These are phyloP conservation scores for Aethes cnicana DNA, from an alignment of 2,888 invertebrate species.

Conservation along the genomic window DNA sequence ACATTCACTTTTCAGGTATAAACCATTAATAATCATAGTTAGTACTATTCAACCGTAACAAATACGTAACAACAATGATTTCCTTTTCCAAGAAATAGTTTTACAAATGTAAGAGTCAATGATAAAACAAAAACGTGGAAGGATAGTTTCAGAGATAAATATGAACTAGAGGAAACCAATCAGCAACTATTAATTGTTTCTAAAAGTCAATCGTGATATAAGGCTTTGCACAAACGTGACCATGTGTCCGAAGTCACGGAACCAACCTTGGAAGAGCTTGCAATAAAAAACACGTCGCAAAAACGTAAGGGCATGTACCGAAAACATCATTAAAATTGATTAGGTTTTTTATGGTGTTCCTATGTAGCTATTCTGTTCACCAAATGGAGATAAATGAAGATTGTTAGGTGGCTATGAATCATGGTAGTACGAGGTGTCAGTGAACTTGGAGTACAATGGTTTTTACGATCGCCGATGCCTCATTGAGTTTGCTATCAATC, in stretches of 20 bases:
- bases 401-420: constrained; percentile 52
- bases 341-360: constrained; percentile 54
- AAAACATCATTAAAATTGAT: constrained; percentile 62
- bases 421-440: constrained; percentile 44
- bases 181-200: constrained; percentile 10
- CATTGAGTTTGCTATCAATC: constrained; percentile 39
- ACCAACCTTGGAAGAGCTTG: constrained; percentile 43
- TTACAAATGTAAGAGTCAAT: too few relatives aligned
- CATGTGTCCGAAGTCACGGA: constrained; percentile 44
- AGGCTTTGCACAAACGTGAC: constrained; percentile 25
- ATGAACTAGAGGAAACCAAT: constrained; percentile 1
- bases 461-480: constrained; percentile 44
- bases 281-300: constrained; percentile 50
- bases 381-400: constrained; percentile 52
- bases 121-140: too few relatives aligned
- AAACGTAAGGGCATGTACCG: constrained; percentile 59
- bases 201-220: constrained; percentile 11
- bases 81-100: too few relatives aligned
- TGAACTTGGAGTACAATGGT: constrained; percentile 49
- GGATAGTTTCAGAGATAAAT: background rate
- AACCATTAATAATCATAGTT: too few relatives aligned
- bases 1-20: constrained; percentile 27
- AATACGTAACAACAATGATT: too few relatives aligned
- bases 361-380: constrained; percentile 40
- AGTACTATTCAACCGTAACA: too few relatives aligned